Percentiles rank a stretch among this genome's conserved stretches.
phyloP scores from a whole-genome alignment of 2,113 vertebrate species.

The Tetrax tetrax region DNA sequence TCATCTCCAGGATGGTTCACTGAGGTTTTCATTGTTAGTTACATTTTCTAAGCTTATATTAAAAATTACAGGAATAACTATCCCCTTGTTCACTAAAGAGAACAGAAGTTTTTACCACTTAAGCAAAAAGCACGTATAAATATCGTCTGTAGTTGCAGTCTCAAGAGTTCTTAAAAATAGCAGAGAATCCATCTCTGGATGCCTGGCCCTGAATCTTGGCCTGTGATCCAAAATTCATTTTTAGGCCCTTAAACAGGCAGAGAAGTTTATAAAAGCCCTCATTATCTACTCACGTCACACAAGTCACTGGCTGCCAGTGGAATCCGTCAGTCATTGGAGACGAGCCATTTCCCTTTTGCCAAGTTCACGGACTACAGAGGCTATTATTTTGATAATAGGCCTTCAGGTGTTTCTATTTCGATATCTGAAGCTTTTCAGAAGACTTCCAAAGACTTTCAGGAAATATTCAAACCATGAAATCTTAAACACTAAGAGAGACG shows the following conservation, averaged over 20 bases:
- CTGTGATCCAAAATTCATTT: background rate
- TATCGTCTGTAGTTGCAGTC: background rate
- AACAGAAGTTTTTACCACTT: background rate
- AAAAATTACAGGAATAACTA: constrained; percentile 34
- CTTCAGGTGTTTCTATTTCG: constrained; percentile 13
- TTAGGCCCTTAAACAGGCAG: constrained; percentile 11
- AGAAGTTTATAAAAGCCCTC: background rate
- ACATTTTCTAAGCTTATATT: constrained; percentile 6
- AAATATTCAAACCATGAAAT: background rate
- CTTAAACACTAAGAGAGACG: background rate
- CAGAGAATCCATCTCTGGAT: background rate
- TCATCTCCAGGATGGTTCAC: background rate
- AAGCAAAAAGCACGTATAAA: background rate
- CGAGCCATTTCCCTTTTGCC: background rate
- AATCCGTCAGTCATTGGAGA: background rate
- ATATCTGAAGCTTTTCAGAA: constrained; percentile 16
- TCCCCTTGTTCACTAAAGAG: background rate
- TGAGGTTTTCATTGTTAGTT: background rate
- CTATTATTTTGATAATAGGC: background rate
- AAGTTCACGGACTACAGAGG: background rate
- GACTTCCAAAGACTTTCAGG: background rate
- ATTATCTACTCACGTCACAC: background rate
- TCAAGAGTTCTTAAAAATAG: constrained; percentile 17
- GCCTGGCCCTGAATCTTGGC: background rate
- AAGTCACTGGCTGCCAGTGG: background rate